Conservation (phyloP, 2,113 vertebrate species). For the Crotophaga sulcirostris region DNA sequence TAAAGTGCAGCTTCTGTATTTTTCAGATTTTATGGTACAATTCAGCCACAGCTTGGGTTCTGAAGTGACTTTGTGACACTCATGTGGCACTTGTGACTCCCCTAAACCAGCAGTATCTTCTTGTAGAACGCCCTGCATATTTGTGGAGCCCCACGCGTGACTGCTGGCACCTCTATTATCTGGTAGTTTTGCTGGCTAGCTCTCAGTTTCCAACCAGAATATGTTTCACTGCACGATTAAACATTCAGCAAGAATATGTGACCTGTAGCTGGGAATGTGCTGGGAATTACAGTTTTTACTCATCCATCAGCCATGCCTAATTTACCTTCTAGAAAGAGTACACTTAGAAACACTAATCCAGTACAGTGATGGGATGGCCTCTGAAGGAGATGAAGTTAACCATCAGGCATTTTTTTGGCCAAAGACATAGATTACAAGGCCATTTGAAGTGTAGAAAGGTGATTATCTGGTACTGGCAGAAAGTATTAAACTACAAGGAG, state of each 20-base stretch:
- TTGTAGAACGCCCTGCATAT: background rate
- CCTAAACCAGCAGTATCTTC: background rate
- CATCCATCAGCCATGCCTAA: background rate
- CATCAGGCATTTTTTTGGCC: background rate
- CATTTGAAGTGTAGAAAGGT: background rate
- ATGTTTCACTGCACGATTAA: background rate
- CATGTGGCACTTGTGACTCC: rapidly evolving
- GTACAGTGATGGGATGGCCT: background rate
- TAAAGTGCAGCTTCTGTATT: background rate
- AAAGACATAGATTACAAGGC: background rate
- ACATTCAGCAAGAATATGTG: background rate
- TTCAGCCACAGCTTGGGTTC: background rate
- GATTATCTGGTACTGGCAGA: background rate
- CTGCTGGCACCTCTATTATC: background rate
- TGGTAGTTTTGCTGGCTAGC: no score
- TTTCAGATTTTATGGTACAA: background rate
- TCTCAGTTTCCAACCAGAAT: background rate
- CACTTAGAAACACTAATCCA: background rate
- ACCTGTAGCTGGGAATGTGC: background rate
- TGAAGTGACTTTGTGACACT: background rate
- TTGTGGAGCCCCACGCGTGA: no score
- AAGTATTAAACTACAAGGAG: background rate
- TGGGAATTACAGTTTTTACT: background rate
- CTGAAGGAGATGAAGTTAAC: background rate
- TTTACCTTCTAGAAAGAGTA: background rate